These are phyloP conservation scores for Synchiropus splendidus DNA, from an alignment of 2,113 vertebrate species.

Conservation along the genomic window DNA sequence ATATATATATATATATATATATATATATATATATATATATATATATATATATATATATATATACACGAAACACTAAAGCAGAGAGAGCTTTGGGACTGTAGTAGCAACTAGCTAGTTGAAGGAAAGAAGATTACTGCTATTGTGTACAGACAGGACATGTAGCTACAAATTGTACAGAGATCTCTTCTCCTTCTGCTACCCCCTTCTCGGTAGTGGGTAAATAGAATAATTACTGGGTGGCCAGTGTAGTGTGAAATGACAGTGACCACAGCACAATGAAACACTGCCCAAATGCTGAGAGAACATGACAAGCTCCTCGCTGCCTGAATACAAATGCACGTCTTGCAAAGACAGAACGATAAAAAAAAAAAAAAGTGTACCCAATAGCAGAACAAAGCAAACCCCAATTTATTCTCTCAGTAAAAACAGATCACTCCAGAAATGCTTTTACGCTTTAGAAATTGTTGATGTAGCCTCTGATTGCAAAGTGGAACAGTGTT, in stretches of 20 bases:
- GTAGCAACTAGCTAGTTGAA: too few relatives aligned
- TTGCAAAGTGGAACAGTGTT: too few relatives aligned
- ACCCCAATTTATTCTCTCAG: too few relatives aligned
- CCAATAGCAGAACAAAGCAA: too few relatives aligned
- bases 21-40: too few relatives aligned
- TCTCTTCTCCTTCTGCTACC: not conserved
- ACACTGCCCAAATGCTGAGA: conserved; percentile 46
- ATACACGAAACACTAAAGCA: too few relatives aligned
- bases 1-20: too few relatives aligned
- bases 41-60: too few relatives aligned
- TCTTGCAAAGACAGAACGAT: conserved; percentile 28
- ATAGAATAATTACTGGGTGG: conserved; percentile 59
- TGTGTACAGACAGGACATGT: not conserved
- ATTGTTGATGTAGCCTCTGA: too few relatives aligned
- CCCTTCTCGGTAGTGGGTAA: conserved; percentile 27
- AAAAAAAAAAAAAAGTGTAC: conserved; percentile 1
- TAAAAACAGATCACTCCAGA: not conserved
- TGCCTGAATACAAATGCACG: conserved; percentile 43
- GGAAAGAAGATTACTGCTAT: too few relatives aligned
- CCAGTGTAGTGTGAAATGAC: conserved; percentile 63
- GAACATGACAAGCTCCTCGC: conserved; percentile 42
- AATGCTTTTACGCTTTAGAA: conserved; percentile 11
- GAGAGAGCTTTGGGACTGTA: too few relatives aligned
- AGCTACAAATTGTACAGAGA: conserved; percentile 7
- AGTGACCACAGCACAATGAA: conserved; percentile 56